Base-by-base conservation (phyloP, 2,888 invertebrate genomes). In the Zygothrica quintamaculata region DNA sequence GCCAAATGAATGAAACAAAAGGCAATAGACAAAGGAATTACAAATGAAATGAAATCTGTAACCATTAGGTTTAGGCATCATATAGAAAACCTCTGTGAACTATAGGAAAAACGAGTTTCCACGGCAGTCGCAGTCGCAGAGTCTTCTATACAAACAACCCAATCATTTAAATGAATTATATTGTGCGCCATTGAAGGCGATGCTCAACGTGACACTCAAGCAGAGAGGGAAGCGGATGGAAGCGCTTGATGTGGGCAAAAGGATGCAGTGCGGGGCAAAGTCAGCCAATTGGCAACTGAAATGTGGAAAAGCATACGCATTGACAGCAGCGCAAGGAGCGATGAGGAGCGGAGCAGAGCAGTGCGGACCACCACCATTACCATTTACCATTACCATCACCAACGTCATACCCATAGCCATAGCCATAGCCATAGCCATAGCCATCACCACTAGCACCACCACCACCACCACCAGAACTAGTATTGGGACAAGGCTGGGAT, bases 151-250 rank as follows among this genome's bases (percentile, higher is more conserved):
- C 84, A 85, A 85, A 86, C 86, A 84, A 67, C 66, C 84, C 84
- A 84, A 84, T 85, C 78, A 84, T 84, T 85, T 76, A 62, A 84
- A 84, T 84, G 86, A 84, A 86, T 84, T 86, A 86, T 85, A 66
- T 66, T 48, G 52, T 64, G 44, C 65, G 74, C 66, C 74, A 77
- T 52, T 48, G 64, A 61, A 65, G 51, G 44, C 25, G 58, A 68
- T 82, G 76, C 68, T 62, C 81, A 80, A 31, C 48, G 22, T 25
- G 47, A 22, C 18, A 40, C 25, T 42, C 3, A 31, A 42, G 8
- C 33, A 25, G 48, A 25, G 48, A 33, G 22, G 25, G 33, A 42
- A 5, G 34, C 36, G 50, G 33, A 50, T 26, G 40, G 36, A n/a
- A 36, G 26, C 6, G 48, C 5, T n/a, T n/a, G n/a, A n/a, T n/a